A percentile compares a stretch with the other conserved stretches of the same genome.
Evolutionary conservation across 2,113 vertebrate species (phyloP).

Genomic region (Ia io): DNA sequence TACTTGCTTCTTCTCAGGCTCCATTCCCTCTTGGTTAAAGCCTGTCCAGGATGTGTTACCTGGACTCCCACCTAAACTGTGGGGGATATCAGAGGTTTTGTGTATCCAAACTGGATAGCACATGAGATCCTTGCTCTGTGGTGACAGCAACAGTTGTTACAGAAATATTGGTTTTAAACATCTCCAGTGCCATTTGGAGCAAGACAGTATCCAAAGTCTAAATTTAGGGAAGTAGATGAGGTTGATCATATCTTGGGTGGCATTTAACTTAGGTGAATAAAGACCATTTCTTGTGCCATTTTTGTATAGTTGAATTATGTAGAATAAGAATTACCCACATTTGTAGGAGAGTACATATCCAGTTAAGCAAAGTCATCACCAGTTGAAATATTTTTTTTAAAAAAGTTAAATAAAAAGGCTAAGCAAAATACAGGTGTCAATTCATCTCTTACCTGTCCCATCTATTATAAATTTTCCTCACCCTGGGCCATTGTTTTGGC

Average conservation of each 20-base stretch:
- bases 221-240: not conserved
- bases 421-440: not conserved
- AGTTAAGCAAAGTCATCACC: not conserved
- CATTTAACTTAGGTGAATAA: not conserved
- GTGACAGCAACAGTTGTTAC: not conserved
- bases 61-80: rapidly evolving
- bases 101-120: not conserved
- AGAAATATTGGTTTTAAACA: not conserved
- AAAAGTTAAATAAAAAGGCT: not conserved
- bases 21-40: not conserved
- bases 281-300: not conserved
- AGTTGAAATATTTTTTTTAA: not conserved
- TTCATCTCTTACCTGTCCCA: not conserved
- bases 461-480: not conserved
- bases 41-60: not conserved
- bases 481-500: not conserved
- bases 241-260: rapidly evolving
- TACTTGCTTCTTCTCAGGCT: not conserved
- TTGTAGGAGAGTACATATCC: not conserved
- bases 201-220: not conserved
- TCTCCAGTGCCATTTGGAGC: not conserved
- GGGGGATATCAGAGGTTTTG: not conserved
- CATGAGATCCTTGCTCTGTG: not conserved
- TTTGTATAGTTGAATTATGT: not conserved
- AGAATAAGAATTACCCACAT: not conserved